Base-by-base conservation (phyloP, 30 jellyfish, hydroid and myxozoan species). In the Aurelia sp. region DNA sequence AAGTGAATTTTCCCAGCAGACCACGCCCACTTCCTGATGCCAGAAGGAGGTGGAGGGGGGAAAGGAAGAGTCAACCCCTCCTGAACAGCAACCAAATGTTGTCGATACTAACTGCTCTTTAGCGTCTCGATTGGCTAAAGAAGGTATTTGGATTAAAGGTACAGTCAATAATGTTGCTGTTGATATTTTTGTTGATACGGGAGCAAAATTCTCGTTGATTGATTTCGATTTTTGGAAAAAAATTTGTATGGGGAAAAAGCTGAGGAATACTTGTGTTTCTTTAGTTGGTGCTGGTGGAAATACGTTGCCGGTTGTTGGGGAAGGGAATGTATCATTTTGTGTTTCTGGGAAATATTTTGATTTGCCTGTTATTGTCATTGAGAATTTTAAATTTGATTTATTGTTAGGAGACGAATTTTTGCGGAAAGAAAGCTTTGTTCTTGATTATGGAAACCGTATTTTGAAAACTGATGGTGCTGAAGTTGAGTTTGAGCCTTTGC, bases 321-420 rank as follows among this genome's bases (percentile, higher is more conserved):
- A 78, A 35, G 67, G 80, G 61, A 78, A 60, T 2, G 74, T 68
- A 13, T 67, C 78, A 67, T 57, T 70, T 8, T 64, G 55, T 67
- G 66, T 82, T 82, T 44, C 78, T 20, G 24, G 57, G 18, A 8
- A 13, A 21, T 16, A 47, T 0, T 55, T 84, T 8, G 80, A 84
- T 15, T 24, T 70, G 53, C 81, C 61, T 9, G 88, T 84, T 1
- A 38, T 70, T 41, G 12, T 72, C 47, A 70, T 1, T 16, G 81
- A 72, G 22, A n/a, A 84, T 8, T 84, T 84, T 72, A 72, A 84
- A 62, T 60, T 71, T 61, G 88, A 72, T 52, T 84, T 84, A 38
- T 72, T 84, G 80, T 31, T 73, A n/a, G 89, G 89, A 24, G 78
- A 65, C 57, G 96, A 87, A 20, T 87, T 87, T 75, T 76, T 87